Evolutionary conservation across 2,888 invertebrate genomes (phyloP).

Genomic region (Drosophila vallismaia): DNA sequence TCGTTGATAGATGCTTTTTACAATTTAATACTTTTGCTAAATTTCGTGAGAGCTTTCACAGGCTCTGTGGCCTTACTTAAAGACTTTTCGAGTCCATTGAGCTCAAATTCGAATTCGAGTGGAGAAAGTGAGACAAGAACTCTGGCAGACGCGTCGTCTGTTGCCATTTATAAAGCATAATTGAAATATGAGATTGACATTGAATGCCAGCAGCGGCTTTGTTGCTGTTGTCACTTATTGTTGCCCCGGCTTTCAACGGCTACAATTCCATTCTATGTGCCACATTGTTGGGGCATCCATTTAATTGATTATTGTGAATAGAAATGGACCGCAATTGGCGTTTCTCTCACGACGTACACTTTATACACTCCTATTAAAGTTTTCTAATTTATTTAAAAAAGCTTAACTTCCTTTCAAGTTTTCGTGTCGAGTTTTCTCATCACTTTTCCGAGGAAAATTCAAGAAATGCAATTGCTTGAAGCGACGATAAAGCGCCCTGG

Average conservation of each 20-base stretch:
- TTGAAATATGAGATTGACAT: constrained; percentile 79
- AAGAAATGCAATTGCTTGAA: constrained; percentile 6
- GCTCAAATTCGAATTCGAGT: constrained; percentile 5
- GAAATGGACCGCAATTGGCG: constrained; percentile 26
- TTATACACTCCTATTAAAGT: no score
- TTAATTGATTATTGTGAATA: constrained; percentile 75
- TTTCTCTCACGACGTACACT: neutral
- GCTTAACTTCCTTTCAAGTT: neutral
- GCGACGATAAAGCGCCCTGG: constrained; percentile 1
- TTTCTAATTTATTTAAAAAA: neutral
- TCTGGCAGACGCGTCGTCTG: constrained; percentile 60
- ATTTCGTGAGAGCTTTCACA: constrained; percentile 1
- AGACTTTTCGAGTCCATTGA: constrained; percentile 27
- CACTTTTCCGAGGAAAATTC: neutral
- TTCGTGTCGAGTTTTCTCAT: neutral
- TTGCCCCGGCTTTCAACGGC: constrained; percentile 36
- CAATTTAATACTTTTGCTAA: constrained; percentile 2
- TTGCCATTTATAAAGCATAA: constrained; percentile 74
- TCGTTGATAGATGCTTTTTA: neutral
- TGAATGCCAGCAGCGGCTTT: constrained; percentile 61
- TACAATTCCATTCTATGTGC: constrained; percentile 33
- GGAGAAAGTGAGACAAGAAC: constrained; percentile 1
- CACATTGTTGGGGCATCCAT: constrained; percentile 46
- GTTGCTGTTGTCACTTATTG: constrained; percentile 37
- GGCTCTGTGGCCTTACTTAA: constrained; percentile 6